These are phyloP conservation scores for Drosophila setosimentum DNA, from an alignment of 2,888 invertebrate genomes.

Conservation along the genomic window DNA sequence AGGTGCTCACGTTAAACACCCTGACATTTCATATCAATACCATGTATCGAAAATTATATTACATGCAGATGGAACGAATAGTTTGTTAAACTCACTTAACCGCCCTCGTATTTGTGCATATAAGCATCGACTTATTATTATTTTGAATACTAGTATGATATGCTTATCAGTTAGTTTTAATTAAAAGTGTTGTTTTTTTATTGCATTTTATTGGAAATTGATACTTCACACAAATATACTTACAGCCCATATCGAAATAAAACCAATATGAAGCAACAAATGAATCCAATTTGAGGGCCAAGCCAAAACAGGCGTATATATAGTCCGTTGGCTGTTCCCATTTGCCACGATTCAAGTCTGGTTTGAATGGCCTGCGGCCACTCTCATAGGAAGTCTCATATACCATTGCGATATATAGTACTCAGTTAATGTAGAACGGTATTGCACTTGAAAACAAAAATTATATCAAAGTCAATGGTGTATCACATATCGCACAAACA, in stretches of 20 bases:
- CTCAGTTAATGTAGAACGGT: not conserved
- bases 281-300: constrained; percentile 93
- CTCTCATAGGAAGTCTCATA: constrained; percentile 83
- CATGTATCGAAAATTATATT: not conserved
- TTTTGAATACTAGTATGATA: not conserved
- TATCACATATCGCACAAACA: constrained; percentile 11
- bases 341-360: constrained; percentile 86
- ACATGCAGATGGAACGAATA: not conserved
- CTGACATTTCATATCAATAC: no score
- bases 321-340: constrained; percentile 92
- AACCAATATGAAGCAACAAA: constrained; percentile 88
- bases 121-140: not conserved
- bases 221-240: constrained; percentile 53
- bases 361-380: constrained; percentile 81
- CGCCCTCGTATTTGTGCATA: not conserved
- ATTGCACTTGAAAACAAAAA: constrained; percentile 6
- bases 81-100: not conserved
- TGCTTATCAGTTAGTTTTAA: constrained; percentile 28
- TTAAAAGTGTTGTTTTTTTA: not conserved
- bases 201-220: not conserved
- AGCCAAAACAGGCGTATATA: constrained; percentile 91
- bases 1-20: no score
- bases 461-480: constrained; percentile 9
- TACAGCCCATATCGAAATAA: constrained; percentile 74
- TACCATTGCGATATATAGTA: constrained; percentile 56